Conservation (phyloP, 2,888 invertebrate species). For the Agriotes lineatus region DNA sequence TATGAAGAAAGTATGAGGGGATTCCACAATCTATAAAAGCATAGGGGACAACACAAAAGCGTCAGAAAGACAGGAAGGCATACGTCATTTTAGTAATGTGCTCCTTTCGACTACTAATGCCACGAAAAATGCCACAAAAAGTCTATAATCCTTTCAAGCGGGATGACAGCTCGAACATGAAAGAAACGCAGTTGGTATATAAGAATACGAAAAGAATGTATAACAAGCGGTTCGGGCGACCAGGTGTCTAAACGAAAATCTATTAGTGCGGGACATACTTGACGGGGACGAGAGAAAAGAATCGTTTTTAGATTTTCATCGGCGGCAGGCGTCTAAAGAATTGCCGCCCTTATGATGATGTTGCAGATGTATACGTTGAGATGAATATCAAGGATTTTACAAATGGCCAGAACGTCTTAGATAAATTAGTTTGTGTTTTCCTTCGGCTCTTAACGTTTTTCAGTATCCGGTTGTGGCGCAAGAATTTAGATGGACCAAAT, state of each 20-base stretch:
- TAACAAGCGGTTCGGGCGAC: not conserved
- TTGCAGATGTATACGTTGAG: not conserved
- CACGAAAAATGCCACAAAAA: not conserved
- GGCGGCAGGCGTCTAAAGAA: not conserved
- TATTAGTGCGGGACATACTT: not conserved
- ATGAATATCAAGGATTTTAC: not conserved
- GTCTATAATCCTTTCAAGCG: conserved; percentile 12
- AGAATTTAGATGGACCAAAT: not conserved
- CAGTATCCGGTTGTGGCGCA: not conserved
- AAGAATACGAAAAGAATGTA: conserved; percentile 8
- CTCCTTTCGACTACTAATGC: conserved; percentile 38
- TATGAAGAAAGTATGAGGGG: conserved; percentile 19
- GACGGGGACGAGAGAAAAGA: not conserved
- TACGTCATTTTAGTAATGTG: conserved; percentile 43
- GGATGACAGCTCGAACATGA: not conserved
- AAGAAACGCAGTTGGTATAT: not conserved
- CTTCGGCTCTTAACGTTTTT: not conserved
- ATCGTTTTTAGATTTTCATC: conserved; percentile 1
- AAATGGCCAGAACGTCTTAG: not conserved
- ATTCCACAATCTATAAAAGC: conserved; percentile 27
- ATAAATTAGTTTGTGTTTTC: conserved; percentile 11
- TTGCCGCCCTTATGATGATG: not conserved
- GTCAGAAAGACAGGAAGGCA: conserved; percentile 41
- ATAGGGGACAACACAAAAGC: conserved; percentile 33
- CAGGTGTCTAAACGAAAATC: conserved; percentile 19